A percentile compares a stretch with the other conserved stretches of the same genome.
Evolutionary conservation across 2,113 vertebrate genomes (phyloP).

Genomic region (Dicrurus megarhynchus): DNA sequence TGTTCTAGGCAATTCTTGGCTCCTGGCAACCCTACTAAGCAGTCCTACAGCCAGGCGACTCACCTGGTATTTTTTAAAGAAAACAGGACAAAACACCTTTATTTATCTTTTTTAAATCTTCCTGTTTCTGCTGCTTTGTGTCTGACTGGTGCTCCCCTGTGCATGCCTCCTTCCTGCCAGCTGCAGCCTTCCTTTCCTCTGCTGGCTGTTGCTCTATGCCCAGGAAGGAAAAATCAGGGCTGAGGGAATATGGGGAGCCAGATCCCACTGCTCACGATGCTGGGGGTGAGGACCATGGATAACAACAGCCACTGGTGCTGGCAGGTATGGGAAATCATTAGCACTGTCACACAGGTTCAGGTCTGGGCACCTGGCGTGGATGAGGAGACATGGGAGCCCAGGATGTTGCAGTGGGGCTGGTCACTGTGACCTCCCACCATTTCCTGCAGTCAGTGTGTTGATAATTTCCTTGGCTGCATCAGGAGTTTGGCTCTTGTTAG

Average conservation of each 20-base stretch:
- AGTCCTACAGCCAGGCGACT: fast-evolving
- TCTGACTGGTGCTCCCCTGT: fast-evolving
- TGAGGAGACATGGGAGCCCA: not conserved
- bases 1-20: not conserved
- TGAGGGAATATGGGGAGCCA: not conserved
- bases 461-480: not conserved
- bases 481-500: not conserved
- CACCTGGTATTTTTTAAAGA: not conserved
- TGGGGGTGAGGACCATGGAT: fast-evolving
- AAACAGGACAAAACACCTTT: not conserved
- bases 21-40: not conserved
- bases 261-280: not conserved
- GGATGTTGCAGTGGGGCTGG: not conserved
- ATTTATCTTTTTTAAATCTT: not conserved
- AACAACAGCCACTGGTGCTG: not conserved
- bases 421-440: fast-evolving
- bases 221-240: fast-evolving
- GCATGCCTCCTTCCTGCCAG: not conserved
- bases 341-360: not conserved
- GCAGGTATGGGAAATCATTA: not conserved
- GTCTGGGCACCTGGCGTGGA: not conserved
- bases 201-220: not conserved
- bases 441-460: not conserved
- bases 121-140: not conserved
- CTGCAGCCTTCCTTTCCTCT: not conserved